A percentile compares a stretch with the other conserved stretches of the same genome.
Conservation (phyloP, 2,888 invertebrate genomes). For the Petrophora chlorosata region DNA sequence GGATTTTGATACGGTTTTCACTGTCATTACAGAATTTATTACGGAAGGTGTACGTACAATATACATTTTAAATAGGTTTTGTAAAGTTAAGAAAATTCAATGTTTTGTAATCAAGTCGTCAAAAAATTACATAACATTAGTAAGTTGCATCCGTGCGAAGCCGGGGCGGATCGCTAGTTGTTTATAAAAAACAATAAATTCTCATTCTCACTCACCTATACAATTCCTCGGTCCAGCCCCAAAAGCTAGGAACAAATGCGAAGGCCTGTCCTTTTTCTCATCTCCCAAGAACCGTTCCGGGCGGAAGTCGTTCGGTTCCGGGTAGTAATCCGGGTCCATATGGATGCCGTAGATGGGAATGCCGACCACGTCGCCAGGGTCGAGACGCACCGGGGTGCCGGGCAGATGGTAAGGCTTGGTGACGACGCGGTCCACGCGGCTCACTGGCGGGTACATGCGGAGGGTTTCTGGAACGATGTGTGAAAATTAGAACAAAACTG, state of each 20-base stretch:
- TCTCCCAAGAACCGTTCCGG: slow-evolving; percentile 83
- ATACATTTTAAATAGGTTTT: too few species aligned
- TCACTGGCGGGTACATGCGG: slow-evolving; percentile 82
- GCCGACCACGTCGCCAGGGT: slow-evolving; percentile 71
- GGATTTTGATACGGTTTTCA: too few species aligned
- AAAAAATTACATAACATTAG: too few species aligned
- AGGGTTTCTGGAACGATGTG: slow-evolving; percentile 84
- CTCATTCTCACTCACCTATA: slow-evolving; percentile 59
- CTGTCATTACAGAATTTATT: too few species aligned
- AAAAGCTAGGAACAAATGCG: slow-evolving; percentile 80
- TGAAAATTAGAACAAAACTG: too few species aligned
- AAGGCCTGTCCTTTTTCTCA: slow-evolving; percentile 74
- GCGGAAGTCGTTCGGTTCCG: slow-evolving; percentile 78
- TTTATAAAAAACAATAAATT: background rate
- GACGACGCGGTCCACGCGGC: slow-evolving; percentile 79
- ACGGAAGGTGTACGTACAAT: too few species aligned
- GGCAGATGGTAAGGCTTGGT: slow-evolving; percentile 81
- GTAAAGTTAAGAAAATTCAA: too few species aligned
- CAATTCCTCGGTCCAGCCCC: slow-evolving; percentile 81
- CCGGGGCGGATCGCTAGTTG: too few species aligned
- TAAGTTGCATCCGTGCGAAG: too few species aligned
- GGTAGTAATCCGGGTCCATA: slow-evolving; percentile 80
- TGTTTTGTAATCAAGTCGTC: too few species aligned
- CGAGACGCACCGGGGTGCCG: slow-evolving; percentile 67
- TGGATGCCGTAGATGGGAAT: slow-evolving; percentile 80